phyloP scores from a whole-genome alignment of 2,888 invertebrate species.

The Coleophora deauratella region DNA sequence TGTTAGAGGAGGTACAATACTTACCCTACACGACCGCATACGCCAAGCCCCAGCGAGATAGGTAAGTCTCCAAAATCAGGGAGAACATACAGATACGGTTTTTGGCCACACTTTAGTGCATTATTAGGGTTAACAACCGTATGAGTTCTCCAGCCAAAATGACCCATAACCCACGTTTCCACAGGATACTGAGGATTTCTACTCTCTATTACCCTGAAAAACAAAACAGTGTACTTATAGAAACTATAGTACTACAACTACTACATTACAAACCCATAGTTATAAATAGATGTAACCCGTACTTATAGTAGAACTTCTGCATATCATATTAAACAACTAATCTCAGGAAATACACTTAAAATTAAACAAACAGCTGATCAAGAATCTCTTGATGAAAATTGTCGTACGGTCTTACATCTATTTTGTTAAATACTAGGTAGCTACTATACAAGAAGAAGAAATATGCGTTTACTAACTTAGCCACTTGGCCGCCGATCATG shows the following conservation, averaged over 20 bases:
- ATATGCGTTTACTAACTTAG: constrained; percentile 59
- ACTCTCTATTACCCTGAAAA: constrained; percentile 77
- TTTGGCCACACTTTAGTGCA: constrained; percentile 31
- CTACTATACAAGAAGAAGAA: too few species aligned
- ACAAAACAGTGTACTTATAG: not conserved
- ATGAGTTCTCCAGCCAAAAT: constrained; percentile 80
- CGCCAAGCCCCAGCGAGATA: constrained; percentile 73
- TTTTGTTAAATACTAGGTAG: too few species aligned
- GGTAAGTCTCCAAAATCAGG: constrained; percentile 75
- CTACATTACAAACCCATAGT: too few species aligned
- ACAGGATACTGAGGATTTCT: constrained; percentile 75
- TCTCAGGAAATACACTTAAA: too few species aligned
- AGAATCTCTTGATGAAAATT: too few species aligned
- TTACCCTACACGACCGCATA: constrained; percentile 80
- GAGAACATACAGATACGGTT: constrained; percentile 45
- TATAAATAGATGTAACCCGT: too few species aligned
- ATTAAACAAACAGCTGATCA: too few species aligned
- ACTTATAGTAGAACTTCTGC: too few species aligned
- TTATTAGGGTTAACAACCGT: constrained; percentile 61
- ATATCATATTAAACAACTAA: too few species aligned
- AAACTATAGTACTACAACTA: too few species aligned
- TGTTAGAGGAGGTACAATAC: too few species aligned
- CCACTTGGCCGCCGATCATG: constrained; percentile 81
- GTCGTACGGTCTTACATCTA: too few species aligned
- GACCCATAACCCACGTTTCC: constrained; percentile 74